Percentiles rank a stretch among this genome's conserved stretches.
These are phyloP conservation scores for Atherix ibis DNA, from an alignment of 2,888 invertebrate genomes.

Conservation along the genomic window DNA sequence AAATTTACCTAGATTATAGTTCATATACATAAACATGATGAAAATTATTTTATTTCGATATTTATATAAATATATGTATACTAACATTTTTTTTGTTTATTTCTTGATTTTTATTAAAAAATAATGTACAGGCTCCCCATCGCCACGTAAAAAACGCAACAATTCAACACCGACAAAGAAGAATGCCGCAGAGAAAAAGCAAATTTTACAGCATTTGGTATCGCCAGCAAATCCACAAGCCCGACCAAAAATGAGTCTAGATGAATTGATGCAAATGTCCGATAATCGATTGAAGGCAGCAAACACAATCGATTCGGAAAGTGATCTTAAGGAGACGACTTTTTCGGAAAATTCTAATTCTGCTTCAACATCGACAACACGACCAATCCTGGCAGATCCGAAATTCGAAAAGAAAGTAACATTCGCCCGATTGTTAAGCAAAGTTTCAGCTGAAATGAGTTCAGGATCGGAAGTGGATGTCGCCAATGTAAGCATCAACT, in stretches of 20 bases:
- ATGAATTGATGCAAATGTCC: slow-evolving; percentile 58
- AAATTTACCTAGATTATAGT: no score
- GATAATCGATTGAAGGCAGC: slow-evolving; percentile 41
- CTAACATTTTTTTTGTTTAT: no score
- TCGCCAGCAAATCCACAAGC: slow-evolving; percentile 47
- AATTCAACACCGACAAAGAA: slow-evolving; percentile 65
- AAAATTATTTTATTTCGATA: no score
- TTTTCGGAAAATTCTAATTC: slow-evolving; percentile 37
- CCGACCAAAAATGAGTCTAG: slow-evolving; percentile 39
- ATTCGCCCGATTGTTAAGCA: slow-evolving; percentile 55
- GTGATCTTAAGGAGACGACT: slow-evolving; percentile 43
- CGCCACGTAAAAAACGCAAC: slow-evolving; percentile 62
- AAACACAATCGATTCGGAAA: slow-evolving; percentile 34
- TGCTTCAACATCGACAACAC: slow-evolving; percentile 34
- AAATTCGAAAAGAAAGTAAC: slow-evolving; percentile 66
- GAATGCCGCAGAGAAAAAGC: slow-evolving; percentile 60
- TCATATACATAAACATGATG: no score
- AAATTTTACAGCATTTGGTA: slow-evolving; percentile 62
- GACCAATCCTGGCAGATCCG: slow-evolving; percentile 42
- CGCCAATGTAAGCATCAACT: slow-evolving; percentile 29
- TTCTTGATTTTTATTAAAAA: no score
- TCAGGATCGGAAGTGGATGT: slow-evolving; percentile 55
- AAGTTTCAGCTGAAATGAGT: slow-evolving; percentile 63
- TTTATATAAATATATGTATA: no score
- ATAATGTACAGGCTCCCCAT: slow-evolving; percentile 46